These are phyloP conservation scores for Branchellion lobata DNA, from an alignment of 2,888 invertebrate species.

Conservation along the genomic window DNA sequence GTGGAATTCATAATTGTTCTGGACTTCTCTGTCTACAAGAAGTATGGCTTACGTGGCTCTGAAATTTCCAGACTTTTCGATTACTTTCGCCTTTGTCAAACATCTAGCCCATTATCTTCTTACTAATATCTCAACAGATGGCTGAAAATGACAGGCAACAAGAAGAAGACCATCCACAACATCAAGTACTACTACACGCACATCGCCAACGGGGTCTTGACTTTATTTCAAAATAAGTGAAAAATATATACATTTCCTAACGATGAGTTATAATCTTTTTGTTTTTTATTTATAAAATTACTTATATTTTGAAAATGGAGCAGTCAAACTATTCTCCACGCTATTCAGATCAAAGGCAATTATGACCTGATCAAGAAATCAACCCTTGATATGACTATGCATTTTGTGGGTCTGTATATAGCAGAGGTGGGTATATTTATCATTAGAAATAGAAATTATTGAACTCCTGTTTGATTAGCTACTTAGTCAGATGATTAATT, in stretches of 20 bases:
- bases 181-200: slow-evolving; percentile 3
- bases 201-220: not conserved
- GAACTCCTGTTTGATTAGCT: no score
- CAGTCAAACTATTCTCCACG: not conserved
- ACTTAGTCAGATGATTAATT: not conserved
- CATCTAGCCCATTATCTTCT: not conserved
- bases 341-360: not conserved
- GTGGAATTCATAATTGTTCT: slow-evolving; percentile 3
- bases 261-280: not conserved
- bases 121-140: not conserved
- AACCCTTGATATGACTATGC: not conserved
- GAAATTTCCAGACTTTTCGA: no score
- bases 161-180: not conserved
- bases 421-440: not conserved
- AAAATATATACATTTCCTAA: no score
- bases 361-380: not conserved
- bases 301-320: not conserved
- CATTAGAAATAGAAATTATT: not conserved
- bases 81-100: not conserved
- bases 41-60: no score
- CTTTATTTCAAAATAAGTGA: not conserved
- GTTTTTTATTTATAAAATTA: not conserved
- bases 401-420: not conserved
- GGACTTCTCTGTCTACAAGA: not conserved
- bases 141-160: not conserved